phyloP scores from a whole-genome alignment of 2,888 invertebrate genomes.

The Lottia gigantea region DNA sequence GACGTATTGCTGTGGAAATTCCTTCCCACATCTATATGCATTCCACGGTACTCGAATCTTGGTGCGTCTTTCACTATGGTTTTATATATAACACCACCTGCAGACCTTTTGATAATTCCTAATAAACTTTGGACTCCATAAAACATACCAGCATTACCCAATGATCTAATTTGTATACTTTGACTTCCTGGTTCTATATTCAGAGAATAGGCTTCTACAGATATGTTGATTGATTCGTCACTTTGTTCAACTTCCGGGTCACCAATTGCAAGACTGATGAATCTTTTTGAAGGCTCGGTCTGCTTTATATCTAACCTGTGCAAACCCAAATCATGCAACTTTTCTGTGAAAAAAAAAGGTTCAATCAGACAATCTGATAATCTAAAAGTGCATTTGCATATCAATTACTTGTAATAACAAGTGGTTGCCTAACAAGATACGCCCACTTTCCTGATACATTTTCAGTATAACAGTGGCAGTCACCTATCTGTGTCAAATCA shows the following conservation, averaged over 20 bases:
- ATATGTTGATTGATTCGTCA: neutral
- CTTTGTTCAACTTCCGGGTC: slow-evolving; percentile 11
- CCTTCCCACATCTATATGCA: slow-evolving; percentile 50
- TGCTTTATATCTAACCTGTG: neutral
- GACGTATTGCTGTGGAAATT: slow-evolving; percentile 55
- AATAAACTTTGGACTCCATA: slow-evolving; percentile 38
- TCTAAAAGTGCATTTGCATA: no score
- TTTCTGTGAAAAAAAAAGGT: no score
- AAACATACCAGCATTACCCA: slow-evolving; percentile 27
- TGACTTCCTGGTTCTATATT: slow-evolving; percentile 24
- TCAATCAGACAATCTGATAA: no score
- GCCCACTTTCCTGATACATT: no score
- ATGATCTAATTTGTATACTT: slow-evolving; percentile 30
- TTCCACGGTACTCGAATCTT: slow-evolving; percentile 46
- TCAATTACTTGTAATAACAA: no score
- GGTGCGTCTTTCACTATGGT: slow-evolving; percentile 42
- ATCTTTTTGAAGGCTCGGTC: neutral
- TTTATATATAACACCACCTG: slow-evolving; percentile 30
- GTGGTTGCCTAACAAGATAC: no score
- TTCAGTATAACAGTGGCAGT: no score
- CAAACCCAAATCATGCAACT: neutral
- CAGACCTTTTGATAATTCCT: slow-evolving; percentile 20
- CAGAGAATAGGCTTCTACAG: slow-evolving; percentile 38
- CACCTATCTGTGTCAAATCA: no score
- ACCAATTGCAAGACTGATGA: slow-evolving; percentile 19